phyloP scores from a whole-genome alignment of 2,113 vertebrate species.

The Galbula dea region DNA sequence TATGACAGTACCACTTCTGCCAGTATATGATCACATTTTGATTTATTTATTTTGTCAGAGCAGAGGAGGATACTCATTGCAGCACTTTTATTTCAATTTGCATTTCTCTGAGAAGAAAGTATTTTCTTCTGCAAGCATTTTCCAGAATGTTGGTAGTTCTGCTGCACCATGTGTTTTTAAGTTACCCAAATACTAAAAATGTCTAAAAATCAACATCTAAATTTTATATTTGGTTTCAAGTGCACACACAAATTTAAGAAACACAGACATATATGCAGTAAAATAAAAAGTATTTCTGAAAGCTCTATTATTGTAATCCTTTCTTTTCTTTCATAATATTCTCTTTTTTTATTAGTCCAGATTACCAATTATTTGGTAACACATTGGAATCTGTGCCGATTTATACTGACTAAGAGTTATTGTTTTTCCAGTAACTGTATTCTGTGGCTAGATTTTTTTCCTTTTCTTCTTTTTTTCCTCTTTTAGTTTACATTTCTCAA shows the following conservation, averaged over 20 bases:
- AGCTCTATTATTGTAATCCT: not conserved
- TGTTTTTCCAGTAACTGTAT: not conserved
- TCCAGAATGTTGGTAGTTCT: not conserved
- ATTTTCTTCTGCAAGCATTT: not conserved
- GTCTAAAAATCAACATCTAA: not conserved
- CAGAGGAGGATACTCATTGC: not conserved
- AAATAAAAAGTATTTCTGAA: not conserved
- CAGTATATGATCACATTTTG: not conserved
- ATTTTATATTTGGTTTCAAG: not conserved
- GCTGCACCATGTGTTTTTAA: not conserved
- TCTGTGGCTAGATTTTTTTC: not conserved
- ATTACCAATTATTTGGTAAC: not conserved
- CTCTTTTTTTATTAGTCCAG: not conserved
- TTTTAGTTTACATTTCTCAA: not conserved
- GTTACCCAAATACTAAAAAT: not conserved
- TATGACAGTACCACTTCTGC: not conserved
- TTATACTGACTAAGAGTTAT: not conserved
- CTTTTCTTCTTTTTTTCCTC: accelerated
- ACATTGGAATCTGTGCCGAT: not conserved
- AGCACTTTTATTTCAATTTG: not conserved
- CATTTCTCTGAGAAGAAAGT: not conserved
- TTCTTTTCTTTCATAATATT: not conserved
- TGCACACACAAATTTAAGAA: not conserved
- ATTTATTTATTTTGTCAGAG: not conserved
- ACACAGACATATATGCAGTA: not conserved